Percentiles rank a stretch among this genome's conserved stretches.
phyloP scores from a whole-genome alignment of 2,888 invertebrate species.

The Andrena fulva region DNA sequence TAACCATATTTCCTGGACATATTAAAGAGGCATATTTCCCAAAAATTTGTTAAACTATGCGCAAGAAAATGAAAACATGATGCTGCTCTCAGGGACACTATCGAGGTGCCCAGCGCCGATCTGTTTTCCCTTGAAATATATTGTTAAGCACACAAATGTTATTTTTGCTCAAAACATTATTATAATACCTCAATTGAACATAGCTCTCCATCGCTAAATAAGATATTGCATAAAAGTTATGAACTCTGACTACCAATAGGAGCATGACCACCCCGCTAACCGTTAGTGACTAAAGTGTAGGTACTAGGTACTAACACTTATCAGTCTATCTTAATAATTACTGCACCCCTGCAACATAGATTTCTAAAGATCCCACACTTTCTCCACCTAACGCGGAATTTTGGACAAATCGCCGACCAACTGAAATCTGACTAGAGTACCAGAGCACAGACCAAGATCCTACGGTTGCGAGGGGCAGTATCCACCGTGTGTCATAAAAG shows the following conservation, averaged over 20 bases:
- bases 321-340: too few species aligned
- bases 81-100: too few species aligned
- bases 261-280: not conserved
- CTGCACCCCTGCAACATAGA: too few species aligned
- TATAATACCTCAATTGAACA: not conserved
- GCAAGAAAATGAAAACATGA: not conserved
- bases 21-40: not conserved
- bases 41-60: not conserved
- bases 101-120: too few species aligned
- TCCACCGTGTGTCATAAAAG: conserved; percentile 72
- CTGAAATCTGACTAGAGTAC: not conserved
- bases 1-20: not conserved
- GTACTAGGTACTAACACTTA: too few species aligned
- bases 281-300: too few species aligned
- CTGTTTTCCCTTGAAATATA: too few species aligned
- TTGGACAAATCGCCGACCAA: not conserved
- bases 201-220: not conserved
- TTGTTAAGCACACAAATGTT: too few species aligned
- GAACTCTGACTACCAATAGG: not conserved
- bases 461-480: conserved; percentile 7
- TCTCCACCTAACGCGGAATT: not conserved
- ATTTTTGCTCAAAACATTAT: too few species aligned
- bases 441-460: conserved; percentile 13
- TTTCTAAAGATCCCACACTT: too few species aligned
- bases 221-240: not conserved